These are phyloP conservation scores for Suncus etruscus DNA, from an alignment of 2,113 vertebrate species.

Conservation along the genomic window DNA sequence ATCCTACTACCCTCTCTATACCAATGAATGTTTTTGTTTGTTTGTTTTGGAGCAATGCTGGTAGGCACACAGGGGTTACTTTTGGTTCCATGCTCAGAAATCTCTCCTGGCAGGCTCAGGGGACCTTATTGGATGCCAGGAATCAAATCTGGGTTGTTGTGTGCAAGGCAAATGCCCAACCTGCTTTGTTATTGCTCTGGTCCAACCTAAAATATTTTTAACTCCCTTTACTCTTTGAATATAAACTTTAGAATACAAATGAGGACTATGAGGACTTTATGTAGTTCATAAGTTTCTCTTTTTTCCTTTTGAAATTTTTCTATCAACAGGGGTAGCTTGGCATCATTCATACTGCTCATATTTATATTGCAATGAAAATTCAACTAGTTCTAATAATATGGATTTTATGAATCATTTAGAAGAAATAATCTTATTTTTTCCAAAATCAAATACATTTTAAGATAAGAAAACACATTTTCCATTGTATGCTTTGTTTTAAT, in stretches of 20 bases:
- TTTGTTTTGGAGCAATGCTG: too few species aligned
- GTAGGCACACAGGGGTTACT: too few species aligned
- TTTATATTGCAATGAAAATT: background rate
- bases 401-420: conserved; percentile 40
- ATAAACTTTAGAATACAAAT: conserved; percentile 42
- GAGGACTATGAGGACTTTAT: background rate
- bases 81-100: too few species aligned
- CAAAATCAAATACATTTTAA: conserved; percentile 21
- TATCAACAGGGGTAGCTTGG: background rate
- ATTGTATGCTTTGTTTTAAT: background rate
- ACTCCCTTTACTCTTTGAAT: conserved; percentile 12
- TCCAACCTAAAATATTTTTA: background rate
- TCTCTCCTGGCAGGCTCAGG: too few species aligned
- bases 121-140: too few species aligned
- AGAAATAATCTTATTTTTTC: conserved; percentile 54
- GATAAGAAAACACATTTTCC: conserved; percentile 36
- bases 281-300: conserved; percentile 36
- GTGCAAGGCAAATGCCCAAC: too few species aligned
- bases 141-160: background rate
- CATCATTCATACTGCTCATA: background rate
- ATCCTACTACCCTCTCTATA: too few species aligned
- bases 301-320: conserved; percentile 48
- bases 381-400: conserved; percentile 32
- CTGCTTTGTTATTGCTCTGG: background rate
- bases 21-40: too few species aligned